These are phyloP conservation scores for Syngnathus acus DNA, from an alignment of 2,797 vertebrate species.

Conservation along the genomic window DNA sequence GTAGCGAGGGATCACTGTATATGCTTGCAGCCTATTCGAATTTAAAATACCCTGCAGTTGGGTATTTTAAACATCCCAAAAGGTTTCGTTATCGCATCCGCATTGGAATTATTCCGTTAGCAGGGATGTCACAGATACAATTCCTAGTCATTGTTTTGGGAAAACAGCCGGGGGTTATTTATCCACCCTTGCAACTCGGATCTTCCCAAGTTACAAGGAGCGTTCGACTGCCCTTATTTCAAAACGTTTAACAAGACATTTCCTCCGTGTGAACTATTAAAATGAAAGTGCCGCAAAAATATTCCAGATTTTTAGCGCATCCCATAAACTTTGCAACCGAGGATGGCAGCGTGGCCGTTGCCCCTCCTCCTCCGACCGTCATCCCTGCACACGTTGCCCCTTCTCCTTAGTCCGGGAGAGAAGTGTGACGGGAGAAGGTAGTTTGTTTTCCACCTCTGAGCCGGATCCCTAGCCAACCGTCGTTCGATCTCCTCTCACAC, in stretches of 20 bases:
- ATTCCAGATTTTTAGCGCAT: too few relatives aligned
- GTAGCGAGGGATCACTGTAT: not conserved
- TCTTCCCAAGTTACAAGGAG: too few relatives aligned
- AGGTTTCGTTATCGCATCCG: conserved; percentile 17
- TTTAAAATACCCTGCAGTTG: not conserved
- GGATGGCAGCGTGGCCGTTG: not conserved
- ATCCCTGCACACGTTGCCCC: not conserved
- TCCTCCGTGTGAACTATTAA: too few relatives aligned
- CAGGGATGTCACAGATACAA: not conserved
- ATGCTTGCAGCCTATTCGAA: not conserved
- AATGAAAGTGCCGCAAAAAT: too few relatives aligned
- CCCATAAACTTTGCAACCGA: too few relatives aligned
- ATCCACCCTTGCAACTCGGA: too few relatives aligned
- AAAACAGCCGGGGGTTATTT: not conserved
- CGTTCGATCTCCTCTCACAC: not conserved
- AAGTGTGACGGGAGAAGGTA: not conserved
- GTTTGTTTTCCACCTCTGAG: not conserved
- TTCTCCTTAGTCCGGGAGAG: not conserved
- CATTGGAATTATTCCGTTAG: not conserved
- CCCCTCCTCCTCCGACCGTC: not conserved
- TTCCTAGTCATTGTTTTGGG: not conserved
- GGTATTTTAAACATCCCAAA: not conserved
- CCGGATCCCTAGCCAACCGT: not conserved
- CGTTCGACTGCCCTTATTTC: too few relatives aligned
- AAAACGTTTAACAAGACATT: too few relatives aligned